These are phyloP conservation scores for Tenodera sinensis DNA, from an alignment of 2,888 invertebrate genomes.

Conservation along the genomic window DNA sequence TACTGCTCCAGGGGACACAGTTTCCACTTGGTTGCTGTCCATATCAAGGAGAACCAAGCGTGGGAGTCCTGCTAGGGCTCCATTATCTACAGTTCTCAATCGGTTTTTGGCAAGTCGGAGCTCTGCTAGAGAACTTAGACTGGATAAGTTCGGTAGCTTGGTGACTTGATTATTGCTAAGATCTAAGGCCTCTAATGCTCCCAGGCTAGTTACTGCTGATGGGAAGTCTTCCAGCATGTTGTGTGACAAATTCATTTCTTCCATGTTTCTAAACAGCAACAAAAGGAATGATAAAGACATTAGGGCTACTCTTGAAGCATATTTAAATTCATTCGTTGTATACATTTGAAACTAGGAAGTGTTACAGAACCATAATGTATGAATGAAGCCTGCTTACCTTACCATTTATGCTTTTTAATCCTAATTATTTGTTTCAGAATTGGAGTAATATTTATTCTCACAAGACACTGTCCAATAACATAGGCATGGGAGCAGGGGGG, in stretches of 20 bases:
- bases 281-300: not conserved
- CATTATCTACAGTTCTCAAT: constrained; percentile 64
- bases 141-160: constrained; percentile 63
- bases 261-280: constrained; percentile 53
- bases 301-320: not conserved
- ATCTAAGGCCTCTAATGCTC: constrained; percentile 67
- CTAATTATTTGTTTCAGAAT: too few relatives aligned
- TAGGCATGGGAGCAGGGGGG: too few relatives aligned
- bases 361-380: too few relatives aligned
- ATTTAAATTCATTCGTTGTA: not conserved
- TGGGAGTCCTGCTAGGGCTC: constrained; percentile 67
- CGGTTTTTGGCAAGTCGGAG: constrained; percentile 73
- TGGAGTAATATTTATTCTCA: too few relatives aligned
- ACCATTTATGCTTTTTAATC: too few relatives aligned
- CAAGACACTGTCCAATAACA: too few relatives aligned
- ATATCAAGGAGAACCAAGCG: constrained; percentile 71
- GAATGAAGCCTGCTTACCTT: too few relatives aligned
- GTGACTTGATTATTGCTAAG: constrained; percentile 74
- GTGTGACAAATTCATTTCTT: constrained; percentile 72
- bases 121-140: constrained; percentile 64
- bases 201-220: constrained; percentile 62
- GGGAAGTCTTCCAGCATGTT: constrained; percentile 74
- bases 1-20: constrained; percentile 70
- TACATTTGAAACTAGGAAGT: too few relatives aligned
- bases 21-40: constrained; percentile 74